These are phyloP conservation scores for Bathynomus jamesi DNA, from an alignment of 1,140 invertebrate species.

Conservation along the genomic window DNA sequence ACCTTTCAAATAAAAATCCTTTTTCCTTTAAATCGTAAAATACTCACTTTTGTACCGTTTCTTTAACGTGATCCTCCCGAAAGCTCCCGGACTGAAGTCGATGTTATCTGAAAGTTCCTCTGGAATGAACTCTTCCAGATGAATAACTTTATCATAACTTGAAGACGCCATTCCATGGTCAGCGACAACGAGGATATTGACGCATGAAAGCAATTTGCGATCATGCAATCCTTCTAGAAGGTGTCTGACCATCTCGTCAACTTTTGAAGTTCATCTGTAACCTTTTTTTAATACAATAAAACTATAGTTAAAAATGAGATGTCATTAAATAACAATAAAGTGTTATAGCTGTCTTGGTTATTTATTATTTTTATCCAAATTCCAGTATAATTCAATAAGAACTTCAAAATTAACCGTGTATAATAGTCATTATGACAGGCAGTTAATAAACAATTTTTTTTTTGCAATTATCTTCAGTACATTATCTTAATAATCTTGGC, in stretches of 20 bases:
- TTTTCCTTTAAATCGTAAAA: not conserved
- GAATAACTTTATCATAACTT: slow-evolving; percentile 15
- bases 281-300: too few relatives aligned
- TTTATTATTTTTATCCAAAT: too few relatives aligned
- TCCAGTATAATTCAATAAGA: too few relatives aligned
- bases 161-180: slow-evolving; percentile 22
- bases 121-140: slow-evolving; percentile 25
- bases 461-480: too few relatives aligned
- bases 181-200: slow-evolving; percentile 27
- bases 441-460: too few relatives aligned
- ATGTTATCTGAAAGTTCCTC: slow-evolving; percentile 18
- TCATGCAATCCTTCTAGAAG: slow-evolving; percentile 12
- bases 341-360: too few relatives aligned
- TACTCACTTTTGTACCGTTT: not conserved
- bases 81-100: slow-evolving; percentile 23
- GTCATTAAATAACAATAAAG: too few relatives aligned
- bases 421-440: too few relatives aligned
- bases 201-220: slow-evolving; percentile 10
- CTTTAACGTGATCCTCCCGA: slow-evolving; percentile 12
- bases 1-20: not conserved
- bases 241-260: slow-evolving; percentile 18
- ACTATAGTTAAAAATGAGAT: too few relatives aligned
- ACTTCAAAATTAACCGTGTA: too few relatives aligned
- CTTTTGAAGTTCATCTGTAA: slow-evolving; percentile 9
- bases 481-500: too few relatives aligned